Evolutionary conservation across 64 coral and sea anemone species (phyloP).

Genomic region (Stylophora pistillata): DNA sequence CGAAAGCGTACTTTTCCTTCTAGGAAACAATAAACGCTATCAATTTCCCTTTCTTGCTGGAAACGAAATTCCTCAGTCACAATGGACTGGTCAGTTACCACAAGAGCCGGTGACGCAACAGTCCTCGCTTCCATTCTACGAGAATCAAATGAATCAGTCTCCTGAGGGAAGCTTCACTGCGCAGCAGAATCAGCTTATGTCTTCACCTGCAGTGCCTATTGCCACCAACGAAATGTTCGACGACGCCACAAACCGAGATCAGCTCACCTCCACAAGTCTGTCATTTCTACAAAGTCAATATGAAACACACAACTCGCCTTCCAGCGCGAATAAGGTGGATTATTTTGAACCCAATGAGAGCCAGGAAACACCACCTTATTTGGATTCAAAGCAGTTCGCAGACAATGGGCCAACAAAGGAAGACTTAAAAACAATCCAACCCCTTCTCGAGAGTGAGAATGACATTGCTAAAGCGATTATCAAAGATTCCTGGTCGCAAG

Average conservation of each 20-base stretch:
- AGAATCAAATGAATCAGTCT: background rate
- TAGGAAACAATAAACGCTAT: conserved; percentile 28
- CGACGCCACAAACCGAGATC: conserved; percentile 9
- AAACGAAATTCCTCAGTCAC: background rate
- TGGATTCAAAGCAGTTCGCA: conserved; percentile 18
- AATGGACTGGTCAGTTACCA: background rate
- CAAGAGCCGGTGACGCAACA: background rate
- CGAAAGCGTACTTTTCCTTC: background rate
- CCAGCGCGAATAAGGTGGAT: background rate
- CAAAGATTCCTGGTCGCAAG: conserved; percentile 26
- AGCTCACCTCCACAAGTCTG: background rate
- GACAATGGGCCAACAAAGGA: conserved; percentile 31
- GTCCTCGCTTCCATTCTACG: background rate
- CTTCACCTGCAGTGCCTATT: background rate
- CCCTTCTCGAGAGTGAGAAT: conserved; percentile 13
- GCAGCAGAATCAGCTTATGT: background rate
- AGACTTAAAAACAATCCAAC: conserved; percentile 28
- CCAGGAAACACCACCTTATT: conserved; percentile 14
- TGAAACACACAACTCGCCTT: background rate
- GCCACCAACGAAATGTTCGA: conserved; percentile 22
- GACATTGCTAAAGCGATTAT: conserved; percentile 19
- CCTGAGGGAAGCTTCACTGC: background rate
- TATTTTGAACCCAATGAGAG: conserved; percentile 39
- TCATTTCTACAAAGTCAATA: conserved; percentile 4
- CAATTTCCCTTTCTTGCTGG: background rate